A percentile compares a stretch with the other conserved stretches of the same genome.
phyloP scores from a whole-genome alignment of 2,888 invertebrate genomes.

The Sussaba pulchella region DNA sequence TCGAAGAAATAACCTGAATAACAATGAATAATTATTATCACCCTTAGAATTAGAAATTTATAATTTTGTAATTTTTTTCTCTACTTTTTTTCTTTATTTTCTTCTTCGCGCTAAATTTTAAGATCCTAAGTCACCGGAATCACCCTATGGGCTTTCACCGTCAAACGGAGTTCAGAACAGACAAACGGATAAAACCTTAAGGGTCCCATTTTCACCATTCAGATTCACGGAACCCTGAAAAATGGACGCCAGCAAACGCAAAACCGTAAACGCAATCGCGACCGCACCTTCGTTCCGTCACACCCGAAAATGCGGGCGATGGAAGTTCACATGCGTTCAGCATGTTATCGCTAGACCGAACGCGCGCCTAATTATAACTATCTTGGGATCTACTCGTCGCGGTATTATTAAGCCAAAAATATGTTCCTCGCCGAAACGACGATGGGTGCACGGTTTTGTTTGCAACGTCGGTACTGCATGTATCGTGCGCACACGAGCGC shows the following conservation, averaged over 20 bases:
- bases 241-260: background rate
- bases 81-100: too few relatives aligned
- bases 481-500: slow-evolving; percentile 71
- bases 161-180: too few relatives aligned
- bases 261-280: slow-evolving; percentile 32
- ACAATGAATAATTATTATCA: too few relatives aligned
- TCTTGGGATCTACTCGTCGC: slow-evolving; percentile 72
- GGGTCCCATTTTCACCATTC: too few relatives aligned
- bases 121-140: too few relatives aligned
- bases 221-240: too few relatives aligned
- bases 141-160: too few relatives aligned
- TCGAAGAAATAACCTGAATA: too few relatives aligned
- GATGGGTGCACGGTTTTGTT: background rate
- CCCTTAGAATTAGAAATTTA: too few relatives aligned
- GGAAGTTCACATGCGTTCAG: slow-evolving; percentile 82
- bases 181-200: too few relatives aligned
- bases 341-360: slow-evolving; percentile 79
- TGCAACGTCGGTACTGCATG: slow-evolving; percentile 24
- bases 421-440: slow-evolving; percentile 73
- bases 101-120: too few relatives aligned
- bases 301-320: slow-evolving; percentile 76
- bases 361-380: slow-evolving; percentile 83
- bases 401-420: slow-evolving; percentile 80
- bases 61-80: too few relatives aligned
- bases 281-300: slow-evolving; percentile 64